Percentiles rank a stretch among this genome's conserved stretches.
These are phyloP conservation scores for Alexandromys oeconomus DNA, from an alignment of 2,797 vertebrate species.

Conservation along the genomic window DNA sequence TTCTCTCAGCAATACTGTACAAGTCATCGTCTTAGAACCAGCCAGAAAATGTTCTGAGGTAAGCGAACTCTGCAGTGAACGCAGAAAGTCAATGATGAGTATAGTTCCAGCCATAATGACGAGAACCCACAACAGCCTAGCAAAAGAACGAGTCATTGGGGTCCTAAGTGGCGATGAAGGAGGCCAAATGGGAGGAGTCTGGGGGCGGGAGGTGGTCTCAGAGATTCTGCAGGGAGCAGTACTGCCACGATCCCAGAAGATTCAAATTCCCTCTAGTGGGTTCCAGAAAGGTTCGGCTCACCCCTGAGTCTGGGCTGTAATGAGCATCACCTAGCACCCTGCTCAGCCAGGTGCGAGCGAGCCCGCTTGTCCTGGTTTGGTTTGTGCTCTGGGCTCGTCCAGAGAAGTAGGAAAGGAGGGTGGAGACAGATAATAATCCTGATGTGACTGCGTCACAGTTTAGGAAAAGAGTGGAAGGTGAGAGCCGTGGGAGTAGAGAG, in stretches of 20 bases:
- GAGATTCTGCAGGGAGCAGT: background rate
- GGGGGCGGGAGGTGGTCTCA: no score
- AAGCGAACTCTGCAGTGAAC: background rate
- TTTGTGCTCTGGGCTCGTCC: background rate
- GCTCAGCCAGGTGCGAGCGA: background rate
- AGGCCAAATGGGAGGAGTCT: background rate
- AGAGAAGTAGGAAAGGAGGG: background rate
- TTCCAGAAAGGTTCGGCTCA: background rate
- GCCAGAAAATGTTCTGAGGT: background rate
- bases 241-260: background rate
- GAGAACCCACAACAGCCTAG: background rate
- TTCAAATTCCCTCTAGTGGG: background rate
- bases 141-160: background rate
- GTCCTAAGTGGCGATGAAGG: background rate
- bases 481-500: fast-evolving
- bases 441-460: background rate
- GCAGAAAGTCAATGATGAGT: background rate
- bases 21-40: background rate
- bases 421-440: background rate
- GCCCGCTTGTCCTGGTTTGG: background rate
- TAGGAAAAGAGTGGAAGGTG: background rate
- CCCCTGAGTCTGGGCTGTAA: no score
- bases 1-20: no score
- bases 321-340: background rate
- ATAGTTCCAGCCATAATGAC: background rate